These are phyloP conservation scores for Reticulitermes speratus DNA, from an alignment of 1,140 invertebrate species.

Conservation along the genomic window DNA sequence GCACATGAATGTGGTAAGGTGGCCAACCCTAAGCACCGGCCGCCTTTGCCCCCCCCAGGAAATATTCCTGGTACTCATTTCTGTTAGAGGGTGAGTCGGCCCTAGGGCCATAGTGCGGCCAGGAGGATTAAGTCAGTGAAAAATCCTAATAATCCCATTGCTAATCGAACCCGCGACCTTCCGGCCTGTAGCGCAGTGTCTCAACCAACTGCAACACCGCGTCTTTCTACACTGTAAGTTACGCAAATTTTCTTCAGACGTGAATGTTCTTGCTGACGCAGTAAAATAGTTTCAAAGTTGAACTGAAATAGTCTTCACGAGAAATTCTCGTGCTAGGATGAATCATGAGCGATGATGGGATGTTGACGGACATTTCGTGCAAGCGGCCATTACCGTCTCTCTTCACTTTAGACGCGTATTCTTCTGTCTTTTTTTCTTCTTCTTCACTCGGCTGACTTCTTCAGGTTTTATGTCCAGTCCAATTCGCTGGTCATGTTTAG, in stretches of 20 bases:
- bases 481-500: neutral
- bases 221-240: neutral
- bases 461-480: neutral
- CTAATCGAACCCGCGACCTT: no score
- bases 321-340: neutral
- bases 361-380: constrained; percentile 4
- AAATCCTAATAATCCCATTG: no score
- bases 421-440: neutral
- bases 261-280: neutral
- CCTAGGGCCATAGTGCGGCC: no score
- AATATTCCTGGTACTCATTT: no score
- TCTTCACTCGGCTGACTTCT: neutral
- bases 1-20: no score
- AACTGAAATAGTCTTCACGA: neutral
- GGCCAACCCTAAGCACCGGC: no score
- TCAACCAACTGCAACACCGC: no score
- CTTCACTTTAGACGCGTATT: neutral
- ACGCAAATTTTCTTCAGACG: neutral
- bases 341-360: neutral
- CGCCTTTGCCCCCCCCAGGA: no score
- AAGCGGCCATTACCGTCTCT: neutral
- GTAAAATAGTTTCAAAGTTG: neutral
- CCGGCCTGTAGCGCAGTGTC: no score
- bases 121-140: no score
- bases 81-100: no score